Evolutionary conservation across 2,113 vertebrate genomes (phyloP).

Genomic region (Apistogramma diplotaenia): DNA sequence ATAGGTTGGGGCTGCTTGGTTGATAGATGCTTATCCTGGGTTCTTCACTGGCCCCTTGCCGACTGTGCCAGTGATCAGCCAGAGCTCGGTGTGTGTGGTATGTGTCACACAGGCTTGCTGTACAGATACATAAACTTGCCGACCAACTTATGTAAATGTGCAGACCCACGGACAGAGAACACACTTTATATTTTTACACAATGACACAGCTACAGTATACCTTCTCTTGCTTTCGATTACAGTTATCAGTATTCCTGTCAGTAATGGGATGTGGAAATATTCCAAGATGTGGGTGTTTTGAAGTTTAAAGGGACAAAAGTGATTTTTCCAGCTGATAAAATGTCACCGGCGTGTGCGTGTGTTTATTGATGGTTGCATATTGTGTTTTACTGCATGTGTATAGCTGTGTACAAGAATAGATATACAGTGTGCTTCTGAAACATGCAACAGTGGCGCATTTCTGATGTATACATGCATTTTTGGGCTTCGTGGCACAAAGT

Average conservation of each 20-base stretch:
- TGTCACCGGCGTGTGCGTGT: not conserved
- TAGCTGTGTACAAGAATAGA: not conserved
- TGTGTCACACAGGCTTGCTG: not conserved
- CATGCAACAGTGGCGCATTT: conserved; percentile 1
- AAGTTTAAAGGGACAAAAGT: conserved; percentile 19
- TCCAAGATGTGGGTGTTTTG: conserved; percentile 6
- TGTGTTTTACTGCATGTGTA: not conserved
- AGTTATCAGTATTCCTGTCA: conserved; percentile 5
- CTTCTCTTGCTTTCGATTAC: not conserved
- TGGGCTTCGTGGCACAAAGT: conserved; percentile 5
- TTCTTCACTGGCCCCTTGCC: conserved; percentile 13
- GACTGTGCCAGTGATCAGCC: conserved; percentile 10
- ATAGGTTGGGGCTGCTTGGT: conserved; percentile 55
- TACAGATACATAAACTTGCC: not conserved
- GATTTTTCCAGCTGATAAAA: conserved; percentile 49
- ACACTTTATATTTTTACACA: conserved; percentile 1
- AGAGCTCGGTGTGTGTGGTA: not conserved
- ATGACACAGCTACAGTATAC: not conserved
- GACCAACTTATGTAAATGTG: not conserved
- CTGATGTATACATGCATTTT: conserved; percentile 13
- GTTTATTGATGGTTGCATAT: not conserved
- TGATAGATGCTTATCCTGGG: conserved; percentile 31
- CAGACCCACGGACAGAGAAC: not conserved
- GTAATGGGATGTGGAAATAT: conserved; percentile 20
- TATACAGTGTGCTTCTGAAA: not conserved